Evolutionary conservation across 2,113 vertebrate genomes (phyloP).

Genomic region (Tyto alba): DNA sequence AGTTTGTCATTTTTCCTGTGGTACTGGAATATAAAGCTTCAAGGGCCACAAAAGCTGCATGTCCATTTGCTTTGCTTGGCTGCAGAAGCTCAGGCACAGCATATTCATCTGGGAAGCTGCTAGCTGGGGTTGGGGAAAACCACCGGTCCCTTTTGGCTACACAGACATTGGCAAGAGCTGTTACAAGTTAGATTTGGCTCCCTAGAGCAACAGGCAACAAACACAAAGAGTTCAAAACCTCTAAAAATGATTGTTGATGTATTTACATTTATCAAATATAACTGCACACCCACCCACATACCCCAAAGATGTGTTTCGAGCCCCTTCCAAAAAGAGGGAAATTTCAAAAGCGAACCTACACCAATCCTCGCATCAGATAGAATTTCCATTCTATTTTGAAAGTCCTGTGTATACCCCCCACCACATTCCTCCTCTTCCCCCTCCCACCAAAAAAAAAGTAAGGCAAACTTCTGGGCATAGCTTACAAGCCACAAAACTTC

Average conservation of each 20-base stretch:
- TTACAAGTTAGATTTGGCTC: neutral
- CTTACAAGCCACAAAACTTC: constrained; percentile 50
- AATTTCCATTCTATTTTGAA: constrained; percentile 26
- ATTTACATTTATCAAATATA: constrained; percentile 50
- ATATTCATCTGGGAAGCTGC: constrained; percentile 17
- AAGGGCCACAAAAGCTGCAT: neutral
- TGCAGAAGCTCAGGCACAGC: neutral
- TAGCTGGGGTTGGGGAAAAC: neutral
- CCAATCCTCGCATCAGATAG: neutral
- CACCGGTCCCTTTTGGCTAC: neutral
- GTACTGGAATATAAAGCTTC: neutral
- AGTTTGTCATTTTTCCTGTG: constrained; percentile 2
- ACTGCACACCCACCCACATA: neutral
- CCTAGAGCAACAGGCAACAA: neutral
- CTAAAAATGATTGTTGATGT: constrained; percentile 29
- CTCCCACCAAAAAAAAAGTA: neutral
- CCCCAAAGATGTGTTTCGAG: neutral
- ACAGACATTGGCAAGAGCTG: neutral
- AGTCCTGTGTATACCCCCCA: neutral
- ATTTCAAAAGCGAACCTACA: constrained; percentile 54
- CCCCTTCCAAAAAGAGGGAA: constrained; percentile 11
- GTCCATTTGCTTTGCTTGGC: constrained; percentile 41
- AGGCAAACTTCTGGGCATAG: constrained; percentile 20
- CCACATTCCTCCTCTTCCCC: neutral
- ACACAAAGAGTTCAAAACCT: neutral